Evolutionary conservation across 2,113 vertebrate species (phyloP).

Genomic region (Saguinus imperator): DNA sequence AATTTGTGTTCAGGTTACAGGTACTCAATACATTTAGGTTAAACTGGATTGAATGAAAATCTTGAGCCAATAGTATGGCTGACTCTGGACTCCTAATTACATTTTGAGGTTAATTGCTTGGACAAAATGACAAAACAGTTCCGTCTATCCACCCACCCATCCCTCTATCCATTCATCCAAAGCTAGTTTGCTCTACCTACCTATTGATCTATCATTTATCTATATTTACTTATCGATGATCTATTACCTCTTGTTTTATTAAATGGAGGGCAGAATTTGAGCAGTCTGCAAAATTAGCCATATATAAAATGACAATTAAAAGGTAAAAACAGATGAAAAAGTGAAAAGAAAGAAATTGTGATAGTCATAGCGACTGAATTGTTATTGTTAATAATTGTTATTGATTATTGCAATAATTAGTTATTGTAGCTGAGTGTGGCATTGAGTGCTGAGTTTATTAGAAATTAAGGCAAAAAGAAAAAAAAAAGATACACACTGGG

Average conservation of each 20-base stretch:
- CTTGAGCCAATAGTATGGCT: neutral
- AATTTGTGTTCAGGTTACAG: neutral
- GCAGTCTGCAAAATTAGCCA: neutral
- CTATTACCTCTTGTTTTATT: neutral
- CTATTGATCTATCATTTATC: neutral
- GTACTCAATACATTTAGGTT: conserved; percentile 29
- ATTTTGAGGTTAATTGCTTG: neutral
- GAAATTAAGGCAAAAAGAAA: neutral
- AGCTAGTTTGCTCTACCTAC: neutral
- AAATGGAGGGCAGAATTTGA: neutral
- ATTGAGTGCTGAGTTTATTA: neutral
- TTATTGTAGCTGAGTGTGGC: neutral
- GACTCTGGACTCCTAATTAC: neutral
- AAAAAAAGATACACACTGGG: neutral
- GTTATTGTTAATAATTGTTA: neutral
- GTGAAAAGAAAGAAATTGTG: neutral
- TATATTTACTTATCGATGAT: neutral
- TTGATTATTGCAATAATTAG: neutral
- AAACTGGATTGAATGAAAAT: conserved; percentile 24
- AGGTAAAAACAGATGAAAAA: conserved; percentile 34
- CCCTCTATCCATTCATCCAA: neutral
- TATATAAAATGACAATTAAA: neutral
- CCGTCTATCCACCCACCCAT: neutral
- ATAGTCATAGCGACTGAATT: neutral
- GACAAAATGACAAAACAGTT: neutral